These are phyloP conservation scores for Melanerpes formicivorus DNA, from an alignment of 2,113 vertebrate genomes.

Conservation along the genomic window DNA sequence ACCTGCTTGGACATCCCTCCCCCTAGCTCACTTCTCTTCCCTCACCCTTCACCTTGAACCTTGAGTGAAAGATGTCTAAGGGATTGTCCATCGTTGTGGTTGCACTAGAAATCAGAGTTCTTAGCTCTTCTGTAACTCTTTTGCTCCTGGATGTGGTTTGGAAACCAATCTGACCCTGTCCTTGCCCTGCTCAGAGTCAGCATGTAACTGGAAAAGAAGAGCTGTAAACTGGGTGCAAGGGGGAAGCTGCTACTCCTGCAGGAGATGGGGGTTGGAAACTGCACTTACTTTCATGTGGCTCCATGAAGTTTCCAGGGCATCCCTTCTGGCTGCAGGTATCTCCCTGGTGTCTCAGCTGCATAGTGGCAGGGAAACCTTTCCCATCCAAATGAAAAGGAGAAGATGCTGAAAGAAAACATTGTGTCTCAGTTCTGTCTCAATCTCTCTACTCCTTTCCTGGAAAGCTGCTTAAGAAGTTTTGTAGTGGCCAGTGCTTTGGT, in stretches of 20 bases:
- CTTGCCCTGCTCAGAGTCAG: slow-evolving; percentile 14
- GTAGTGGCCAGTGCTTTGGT: neutral
- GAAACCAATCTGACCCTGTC: slow-evolving; percentile 24
- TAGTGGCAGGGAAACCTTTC: neutral
- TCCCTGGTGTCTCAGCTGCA: slow-evolving; percentile 26
- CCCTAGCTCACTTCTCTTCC: slow-evolving; percentile 21
- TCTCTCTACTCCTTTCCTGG: neutral
- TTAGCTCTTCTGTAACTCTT: slow-evolving; percentile 45
- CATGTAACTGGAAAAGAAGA: neutral
- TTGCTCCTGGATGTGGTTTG: slow-evolving; percentile 45
- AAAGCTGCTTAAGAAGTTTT: neutral
- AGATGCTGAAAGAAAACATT: slow-evolving; percentile 3
- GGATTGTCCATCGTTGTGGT: slow-evolving; percentile 42
- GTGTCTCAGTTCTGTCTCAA: neutral
- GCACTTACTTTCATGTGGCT: slow-evolving; percentile 1
- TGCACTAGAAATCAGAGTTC: slow-evolving; percentile 61
- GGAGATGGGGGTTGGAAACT: slow-evolving; percentile 20
- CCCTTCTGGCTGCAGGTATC: slow-evolving; percentile 39
- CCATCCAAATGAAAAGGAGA: neutral
- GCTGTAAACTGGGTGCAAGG: slow-evolving; percentile 19
- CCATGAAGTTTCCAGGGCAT: slow-evolving; percentile 5
- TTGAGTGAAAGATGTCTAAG: slow-evolving; percentile 28
- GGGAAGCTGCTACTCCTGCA: slow-evolving; percentile 64
- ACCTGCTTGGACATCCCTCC: slow-evolving; percentile 37
- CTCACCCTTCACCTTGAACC: neutral